Evolutionary conservation across 2,113 vertebrate genomes (phyloP).

Genomic region (Eublepharis macularius): DNA sequence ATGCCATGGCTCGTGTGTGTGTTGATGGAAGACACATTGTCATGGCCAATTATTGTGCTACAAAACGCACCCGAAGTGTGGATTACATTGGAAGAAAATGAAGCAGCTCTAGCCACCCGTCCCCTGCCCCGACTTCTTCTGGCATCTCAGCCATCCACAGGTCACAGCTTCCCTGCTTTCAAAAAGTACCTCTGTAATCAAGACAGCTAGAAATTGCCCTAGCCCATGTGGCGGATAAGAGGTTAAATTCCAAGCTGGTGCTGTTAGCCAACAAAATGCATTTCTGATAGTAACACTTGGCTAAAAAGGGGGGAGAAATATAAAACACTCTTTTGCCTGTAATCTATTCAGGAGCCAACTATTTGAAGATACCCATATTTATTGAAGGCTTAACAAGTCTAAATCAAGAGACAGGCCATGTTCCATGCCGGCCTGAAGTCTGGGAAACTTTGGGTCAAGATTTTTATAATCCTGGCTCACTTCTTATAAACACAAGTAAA

Average conservation of each 20-base stretch:
- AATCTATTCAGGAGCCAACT: background rate
- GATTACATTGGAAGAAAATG: background rate
- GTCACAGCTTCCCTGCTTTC: background rate
- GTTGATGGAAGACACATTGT: background rate
- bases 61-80: background rate
- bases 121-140: background rate
- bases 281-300: background rate
- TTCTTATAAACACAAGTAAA: background rate
- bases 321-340: no score
- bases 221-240: background rate
- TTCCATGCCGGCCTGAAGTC: background rate
- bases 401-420: background rate
- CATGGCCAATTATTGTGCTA: background rate
- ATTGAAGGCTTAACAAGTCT: background rate
- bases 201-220: background rate
- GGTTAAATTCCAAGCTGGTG: background rate
- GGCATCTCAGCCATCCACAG: background rate
- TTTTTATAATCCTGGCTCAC: background rate
- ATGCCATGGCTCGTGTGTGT: background rate
- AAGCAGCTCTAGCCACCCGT: background rate
- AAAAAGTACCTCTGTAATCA: no score
- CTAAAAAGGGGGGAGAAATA: background rate
- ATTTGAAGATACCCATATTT: background rate
- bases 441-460: background rate
- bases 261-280: no score